Evolutionary conservation across 2,888 invertebrate species (phyloP).

Genomic region (Notodonta ziczac): DNA sequence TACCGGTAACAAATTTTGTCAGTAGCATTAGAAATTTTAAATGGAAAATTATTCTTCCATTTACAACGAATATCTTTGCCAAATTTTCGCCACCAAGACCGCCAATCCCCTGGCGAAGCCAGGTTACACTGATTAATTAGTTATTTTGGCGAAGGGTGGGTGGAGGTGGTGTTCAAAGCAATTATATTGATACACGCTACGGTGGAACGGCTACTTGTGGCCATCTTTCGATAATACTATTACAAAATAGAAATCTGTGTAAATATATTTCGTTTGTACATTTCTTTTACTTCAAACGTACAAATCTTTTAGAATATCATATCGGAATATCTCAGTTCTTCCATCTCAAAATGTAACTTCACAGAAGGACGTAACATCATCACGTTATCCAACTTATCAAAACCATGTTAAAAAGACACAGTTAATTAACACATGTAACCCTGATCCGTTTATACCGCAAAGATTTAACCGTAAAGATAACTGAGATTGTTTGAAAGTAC

Average conservation of each 20-base stretch:
- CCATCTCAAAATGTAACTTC: neutral
- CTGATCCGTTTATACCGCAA: neutral
- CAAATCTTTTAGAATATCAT: neutral
- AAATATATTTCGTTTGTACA: too few relatives aligned
- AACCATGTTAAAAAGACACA: neutral
- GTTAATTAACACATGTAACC: constrained; percentile 1
- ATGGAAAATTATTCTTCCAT: too few relatives aligned
- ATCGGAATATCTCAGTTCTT: neutral
- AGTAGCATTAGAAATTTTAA: too few relatives aligned
- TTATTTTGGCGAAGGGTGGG: constrained; percentile 41
- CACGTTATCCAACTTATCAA: constrained; percentile 2
- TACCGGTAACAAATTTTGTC: too few relatives aligned
- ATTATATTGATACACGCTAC: constrained; percentile 55
- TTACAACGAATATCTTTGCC: neutral
- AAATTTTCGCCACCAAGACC: neutral
- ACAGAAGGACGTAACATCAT: constrained; percentile 3
- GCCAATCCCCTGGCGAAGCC: constrained; percentile 30
- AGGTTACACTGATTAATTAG: constrained; percentile 49
- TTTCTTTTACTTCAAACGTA: too few relatives aligned
- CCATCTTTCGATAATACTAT: too few relatives aligned
- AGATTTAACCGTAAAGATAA: constrained; percentile 22
- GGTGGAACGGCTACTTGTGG: neutral
- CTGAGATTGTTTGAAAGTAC: constrained; percentile 37
- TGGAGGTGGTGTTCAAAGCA: constrained; percentile 46
- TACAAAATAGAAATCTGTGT: too few relatives aligned